Base-by-base conservation (phyloP, 2,113 vertebrate genomes). In the Cephalophus harveyi region DNA sequence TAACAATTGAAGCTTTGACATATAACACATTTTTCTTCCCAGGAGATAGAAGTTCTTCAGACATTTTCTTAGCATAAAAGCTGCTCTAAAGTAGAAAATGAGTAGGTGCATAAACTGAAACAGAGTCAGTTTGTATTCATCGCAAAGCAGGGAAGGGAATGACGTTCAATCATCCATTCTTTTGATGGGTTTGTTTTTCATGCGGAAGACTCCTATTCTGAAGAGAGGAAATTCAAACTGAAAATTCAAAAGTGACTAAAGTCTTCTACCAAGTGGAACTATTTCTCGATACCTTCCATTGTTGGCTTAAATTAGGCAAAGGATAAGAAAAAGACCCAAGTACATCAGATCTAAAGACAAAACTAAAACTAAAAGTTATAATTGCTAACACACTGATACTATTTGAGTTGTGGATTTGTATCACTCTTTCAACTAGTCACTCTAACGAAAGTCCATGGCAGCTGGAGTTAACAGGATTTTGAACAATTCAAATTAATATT, bases 21-120 rank as follows among this genome's bases (percentile, higher is more conserved):
- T 87, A 78, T 92, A 97, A 91, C 83, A 93, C 67, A 97, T 74
- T 97, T 97, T 98, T 94, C 93, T 98, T 98, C 83, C 97, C 89
- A 71, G 64, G 89, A 97, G 89, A 98, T 43, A 95, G 95, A 95
- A 97, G 86, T 95, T 95, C 89, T 96, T 96, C 74, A 97, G 97
- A 98, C 74, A 96, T 96, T 98, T 97, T 95, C 93, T 95, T 93
- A 92, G 84, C 86, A 97, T 97, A 97, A 98, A 98, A 97, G 91
- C 83, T 79, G 43, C 93, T 91, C 46, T 87, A 97, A 98, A 95
- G 96, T 87, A 97, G 97, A 96, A 98, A 97, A 97, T 93, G 91
- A 96, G 96, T 96, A 96, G 95, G 95, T 93, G 91, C 89, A 94
- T 93, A 95, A 95, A 87, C 82, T 83, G 96, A 97, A 94, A 36